Conservation (phyloP, 2,797 vertebrate genomes). For the Paramormyrops hopkinsi region DNA sequence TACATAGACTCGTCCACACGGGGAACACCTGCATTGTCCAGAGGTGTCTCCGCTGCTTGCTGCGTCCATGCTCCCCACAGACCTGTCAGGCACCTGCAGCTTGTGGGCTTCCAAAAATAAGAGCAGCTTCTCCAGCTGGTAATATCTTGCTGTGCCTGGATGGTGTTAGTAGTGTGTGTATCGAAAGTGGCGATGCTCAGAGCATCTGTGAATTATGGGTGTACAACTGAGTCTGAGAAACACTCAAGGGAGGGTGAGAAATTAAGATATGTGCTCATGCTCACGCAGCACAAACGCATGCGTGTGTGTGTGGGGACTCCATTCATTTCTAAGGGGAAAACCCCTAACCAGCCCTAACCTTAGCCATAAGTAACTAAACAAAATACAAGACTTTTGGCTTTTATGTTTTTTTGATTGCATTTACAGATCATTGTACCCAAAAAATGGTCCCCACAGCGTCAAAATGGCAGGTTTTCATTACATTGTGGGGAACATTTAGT, state of each 20-base stretch:
- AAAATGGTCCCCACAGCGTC: not conserved
- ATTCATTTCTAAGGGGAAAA: not conserved
- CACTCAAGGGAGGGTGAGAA: not conserved
- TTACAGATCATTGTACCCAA: not conserved
- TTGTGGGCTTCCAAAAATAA: not conserved
- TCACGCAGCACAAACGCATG: too few relatives aligned
- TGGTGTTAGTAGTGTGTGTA: not conserved
- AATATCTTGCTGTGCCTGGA: not conserved
- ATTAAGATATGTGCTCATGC: not conserved
- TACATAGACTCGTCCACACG: not conserved
- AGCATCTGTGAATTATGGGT: not conserved
- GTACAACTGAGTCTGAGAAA: not conserved
- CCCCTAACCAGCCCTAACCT: not conserved
- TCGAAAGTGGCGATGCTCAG: not conserved
- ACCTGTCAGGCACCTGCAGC: not conserved
- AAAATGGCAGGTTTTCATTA: not conserved
- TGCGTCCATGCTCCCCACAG: not conserved
- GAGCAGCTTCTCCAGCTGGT: not conserved
- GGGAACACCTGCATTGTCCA: not conserved
- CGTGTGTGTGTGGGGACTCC: not conserved
- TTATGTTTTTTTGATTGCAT: not conserved
- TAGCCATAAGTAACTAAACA: not conserved
- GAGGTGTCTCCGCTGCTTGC: not conserved
- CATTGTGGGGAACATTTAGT: not conserved
- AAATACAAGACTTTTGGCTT: not conserved